Evolutionary conservation across 2,888 invertebrate genomes (phyloP).

Genomic region (Tipula helvola): DNA sequence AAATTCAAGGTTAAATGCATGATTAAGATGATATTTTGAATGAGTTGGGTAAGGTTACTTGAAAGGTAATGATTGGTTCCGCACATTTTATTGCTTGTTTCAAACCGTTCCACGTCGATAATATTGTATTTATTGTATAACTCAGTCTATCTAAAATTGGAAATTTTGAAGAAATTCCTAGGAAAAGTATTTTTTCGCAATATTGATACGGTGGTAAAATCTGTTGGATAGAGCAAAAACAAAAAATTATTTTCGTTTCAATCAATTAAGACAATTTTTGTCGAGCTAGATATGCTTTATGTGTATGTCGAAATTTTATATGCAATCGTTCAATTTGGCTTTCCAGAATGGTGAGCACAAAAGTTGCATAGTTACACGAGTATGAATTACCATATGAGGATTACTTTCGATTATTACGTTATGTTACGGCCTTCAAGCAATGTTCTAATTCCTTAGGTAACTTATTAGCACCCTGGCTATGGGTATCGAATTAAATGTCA

Average conservation of each 20-base stretch:
- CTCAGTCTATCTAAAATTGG: not conserved
- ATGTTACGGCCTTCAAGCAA: not conserved
- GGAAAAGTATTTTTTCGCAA: not conserved
- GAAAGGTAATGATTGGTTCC: not conserved
- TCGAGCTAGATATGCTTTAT: not conserved
- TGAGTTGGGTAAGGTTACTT: not conserved
- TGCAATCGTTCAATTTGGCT: not conserved
- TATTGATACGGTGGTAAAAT: not conserved
- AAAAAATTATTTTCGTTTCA: not conserved
- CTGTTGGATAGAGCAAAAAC: not conserved
- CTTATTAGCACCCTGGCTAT: not conserved
- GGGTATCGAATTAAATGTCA: not conserved
- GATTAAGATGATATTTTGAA: not conserved
- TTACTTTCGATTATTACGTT: not conserved
- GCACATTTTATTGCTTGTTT: not conserved
- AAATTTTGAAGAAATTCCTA: not conserved
- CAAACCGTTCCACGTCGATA: not conserved
- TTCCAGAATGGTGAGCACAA: not conserved
- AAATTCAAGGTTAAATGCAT: not conserved
- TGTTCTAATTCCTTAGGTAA: not conserved
- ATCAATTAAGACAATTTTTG: not conserved
- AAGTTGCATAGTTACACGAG: not conserved
- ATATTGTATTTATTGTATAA: not conserved
- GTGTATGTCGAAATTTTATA: not conserved
- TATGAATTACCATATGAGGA: not conserved